Evolutionary conservation across 2,888 invertebrate genomes (phyloP), one percentile per base, ranked within the genome.

Genomic region (Athetis lepigone): DNA sequence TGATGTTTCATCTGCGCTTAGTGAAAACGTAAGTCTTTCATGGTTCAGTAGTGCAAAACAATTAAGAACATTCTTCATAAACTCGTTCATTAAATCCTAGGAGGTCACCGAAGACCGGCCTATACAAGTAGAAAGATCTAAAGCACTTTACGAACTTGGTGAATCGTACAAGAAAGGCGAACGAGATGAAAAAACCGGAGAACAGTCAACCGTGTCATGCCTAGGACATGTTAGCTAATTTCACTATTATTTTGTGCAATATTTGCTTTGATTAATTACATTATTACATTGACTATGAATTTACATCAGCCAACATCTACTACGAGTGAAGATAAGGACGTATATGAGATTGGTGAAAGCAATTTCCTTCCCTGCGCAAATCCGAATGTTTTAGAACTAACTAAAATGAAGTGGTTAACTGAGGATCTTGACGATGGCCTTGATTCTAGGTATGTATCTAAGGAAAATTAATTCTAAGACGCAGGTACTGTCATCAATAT

Each of bases 401-500:
- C 93, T 1, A 91, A 91, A 85, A 93, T 92, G 91, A 93, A 91
- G 70, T 94, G 94, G 94, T 87, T 94, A 2, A 88, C 89, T 13
- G 92, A 93, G 77, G 85, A 84, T 13, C 84, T 84, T 19, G 85
- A 86, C 0, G 89, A 80, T 19, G 84, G 85, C 9, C 80, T 84
- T 1, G 88, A 92, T 63, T 91, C 91, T n/a, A 94, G 93, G 94
- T 94, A 69, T 68, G 82, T 80, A 50, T 52, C 63, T 43, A 7
- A 36, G 50, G 7, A 33, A 21, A 52, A 39, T 29, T 29, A 19
- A 52, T 39, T 39, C 13, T 42, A 9, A 50, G 8, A 46, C 39
- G 27, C 23, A 21, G 23, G 16, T 49, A 8, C 40, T 37, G 42
- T 37, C 23, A 39, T 59, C 46, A 61, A 72, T 73, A 70, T 84